Percentiles rank a stretch among this genome's conserved stretches.
Evolutionary conservation across 2,888 invertebrate genomes (phyloP).

Genomic region (Hemicrepidius hirtus): DNA sequence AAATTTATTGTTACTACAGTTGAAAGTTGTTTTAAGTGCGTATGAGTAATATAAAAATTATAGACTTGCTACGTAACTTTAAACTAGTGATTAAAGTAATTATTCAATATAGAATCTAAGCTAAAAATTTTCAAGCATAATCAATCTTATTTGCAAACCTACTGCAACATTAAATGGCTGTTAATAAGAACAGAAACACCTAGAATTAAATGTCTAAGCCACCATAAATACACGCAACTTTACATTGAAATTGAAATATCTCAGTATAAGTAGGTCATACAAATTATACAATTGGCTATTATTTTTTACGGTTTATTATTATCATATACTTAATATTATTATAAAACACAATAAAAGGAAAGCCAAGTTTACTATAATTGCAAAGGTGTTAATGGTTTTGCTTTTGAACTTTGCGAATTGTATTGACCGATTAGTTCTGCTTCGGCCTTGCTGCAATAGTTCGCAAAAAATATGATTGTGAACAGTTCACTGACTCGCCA

Average conservation of each 20-base stretch:
- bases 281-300: background rate
- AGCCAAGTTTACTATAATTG: conserved; percentile 42
- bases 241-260: conserved; percentile 23
- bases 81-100: too few species aligned
- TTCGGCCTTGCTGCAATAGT: conserved; percentile 31
- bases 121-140: too few species aligned
- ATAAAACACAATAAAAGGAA: conserved; percentile 12
- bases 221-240: background rate
- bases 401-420: conserved; percentile 38
- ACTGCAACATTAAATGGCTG: too few species aligned
- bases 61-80: too few species aligned
- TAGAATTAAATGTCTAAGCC: background rate
- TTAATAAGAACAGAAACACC: background rate
- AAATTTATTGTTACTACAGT: too few species aligned
- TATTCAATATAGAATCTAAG: too few species aligned
- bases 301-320: background rate
- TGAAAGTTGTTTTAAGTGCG: too few species aligned
- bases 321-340: conserved; percentile 1
- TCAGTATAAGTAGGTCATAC: conserved; percentile 9
- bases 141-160: too few species aligned
- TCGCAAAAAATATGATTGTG: conserved; percentile 27
- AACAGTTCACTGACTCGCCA: conserved; percentile 57
- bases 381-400: background rate
- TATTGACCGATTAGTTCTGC: conserved; percentile 17
- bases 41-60: too few species aligned